Conservation (phyloP, 2,888 invertebrate species). For the Melanophora roralis region DNA sequence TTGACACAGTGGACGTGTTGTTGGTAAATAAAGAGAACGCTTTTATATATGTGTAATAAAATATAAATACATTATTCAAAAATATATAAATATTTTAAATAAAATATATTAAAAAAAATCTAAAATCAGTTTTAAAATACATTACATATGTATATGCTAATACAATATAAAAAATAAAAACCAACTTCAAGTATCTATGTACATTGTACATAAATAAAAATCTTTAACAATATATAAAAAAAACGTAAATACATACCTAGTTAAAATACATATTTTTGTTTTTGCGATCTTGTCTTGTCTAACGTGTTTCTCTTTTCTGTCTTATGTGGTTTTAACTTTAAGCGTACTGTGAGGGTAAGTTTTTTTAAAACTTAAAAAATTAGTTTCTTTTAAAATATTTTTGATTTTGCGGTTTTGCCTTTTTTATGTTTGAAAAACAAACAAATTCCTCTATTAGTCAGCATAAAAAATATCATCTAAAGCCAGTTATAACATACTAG, state of each 20-base stretch:
- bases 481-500: too few relatives aligned
- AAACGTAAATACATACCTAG: slow-evolving; percentile 17
- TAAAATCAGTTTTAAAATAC: neutral
- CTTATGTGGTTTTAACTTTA: slow-evolving; percentile 48
- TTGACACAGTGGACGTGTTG: slow-evolving; percentile 32
- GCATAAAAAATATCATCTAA: slow-evolving; percentile 1
- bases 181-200: neutral
- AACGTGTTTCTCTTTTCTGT: slow-evolving; percentile 53
- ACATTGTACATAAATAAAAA: neutral
- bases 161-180: neutral
- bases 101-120: neutral
- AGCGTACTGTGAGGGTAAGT: slow-evolving; percentile 16
- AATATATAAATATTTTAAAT: neutral
- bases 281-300: slow-evolving; percentile 56
- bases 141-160: slow-evolving; percentile 1
- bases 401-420: slow-evolving; percentile 32
- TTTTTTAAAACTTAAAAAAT: slow-evolving; percentile 10
- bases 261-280: slow-evolving; percentile 45
- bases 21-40: neutral
- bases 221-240: slow-evolving; percentile 9
- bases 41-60: too few relatives aligned
- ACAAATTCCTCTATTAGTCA: slow-evolving; percentile 8
- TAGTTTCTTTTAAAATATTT: slow-evolving; percentile 17
- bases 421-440: neutral
- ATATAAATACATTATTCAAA: neutral